Evolutionary conservation across 1,140 invertebrate genomes (phyloP).

Genomic region (Drosophila trapezifrons): DNA sequence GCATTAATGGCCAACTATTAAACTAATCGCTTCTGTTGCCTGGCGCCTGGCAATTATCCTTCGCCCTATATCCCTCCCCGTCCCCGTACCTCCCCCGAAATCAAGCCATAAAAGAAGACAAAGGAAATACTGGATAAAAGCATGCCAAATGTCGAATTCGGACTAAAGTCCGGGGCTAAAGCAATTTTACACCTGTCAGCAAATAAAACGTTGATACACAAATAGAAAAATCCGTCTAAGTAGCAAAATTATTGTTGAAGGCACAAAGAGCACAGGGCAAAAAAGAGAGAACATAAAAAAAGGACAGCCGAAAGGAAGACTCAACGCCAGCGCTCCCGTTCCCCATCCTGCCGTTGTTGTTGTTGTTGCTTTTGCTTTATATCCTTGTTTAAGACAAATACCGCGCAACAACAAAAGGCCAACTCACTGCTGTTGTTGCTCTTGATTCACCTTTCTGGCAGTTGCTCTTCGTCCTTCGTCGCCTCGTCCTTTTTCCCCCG

Average conservation of each 20-base stretch:
- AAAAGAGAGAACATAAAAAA: slow-evolving; percentile 31
- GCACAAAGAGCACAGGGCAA: slow-evolving; percentile 27
- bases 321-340: slow-evolving; percentile 13
- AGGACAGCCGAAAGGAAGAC: slow-evolving; percentile 33
- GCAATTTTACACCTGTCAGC: slow-evolving; percentile 81
- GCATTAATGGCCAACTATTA: slow-evolving; percentile 76
- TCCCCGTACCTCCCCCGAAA: not conserved
- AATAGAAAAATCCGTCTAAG: slow-evolving; percentile 77
- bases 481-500: slow-evolving; percentile 13
- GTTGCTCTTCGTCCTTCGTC: slow-evolving; percentile 32
- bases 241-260: slow-evolving; percentile 79
- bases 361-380: slow-evolving; percentile 29
- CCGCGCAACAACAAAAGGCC: slow-evolving; percentile 60
- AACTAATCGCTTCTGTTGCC: slow-evolving; percentile 71
- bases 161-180: slow-evolving; percentile 27
- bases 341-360: not conserved
- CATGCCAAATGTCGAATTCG: slow-evolving; percentile 44
- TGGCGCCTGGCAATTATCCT: slow-evolving; percentile 63
- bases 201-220: slow-evolving; percentile 81
- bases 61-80: not conserved
- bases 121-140: slow-evolving; percentile 18
- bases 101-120: slow-evolving; percentile 49
- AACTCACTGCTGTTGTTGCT: slow-evolving; percentile 56
- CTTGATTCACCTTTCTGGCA: slow-evolving; percentile 66
- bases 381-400: slow-evolving; percentile 72